Conservation (phyloP, 2,888 invertebrate genomes). For the Eilema depressum region DNA sequence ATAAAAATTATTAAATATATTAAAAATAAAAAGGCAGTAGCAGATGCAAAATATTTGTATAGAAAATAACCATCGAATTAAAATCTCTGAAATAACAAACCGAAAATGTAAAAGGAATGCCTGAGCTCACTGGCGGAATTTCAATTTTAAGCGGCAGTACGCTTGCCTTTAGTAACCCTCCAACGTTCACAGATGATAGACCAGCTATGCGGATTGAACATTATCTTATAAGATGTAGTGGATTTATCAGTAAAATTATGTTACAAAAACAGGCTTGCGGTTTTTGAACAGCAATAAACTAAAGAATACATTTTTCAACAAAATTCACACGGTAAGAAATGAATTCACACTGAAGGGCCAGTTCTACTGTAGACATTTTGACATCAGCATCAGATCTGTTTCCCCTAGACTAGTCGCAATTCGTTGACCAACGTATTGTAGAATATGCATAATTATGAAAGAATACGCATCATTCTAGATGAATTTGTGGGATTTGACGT, state of each 20-base stretch:
- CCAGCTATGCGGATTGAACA: conserved; percentile 19
- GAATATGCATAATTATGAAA: too few species aligned
- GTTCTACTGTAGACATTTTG: too few species aligned
- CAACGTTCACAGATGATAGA: conserved; percentile 28
- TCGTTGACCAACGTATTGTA: too few species aligned
- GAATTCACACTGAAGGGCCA: too few species aligned
- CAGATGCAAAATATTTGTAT: not conserved
- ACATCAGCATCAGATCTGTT: too few species aligned
- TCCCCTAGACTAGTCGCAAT: too few species aligned
- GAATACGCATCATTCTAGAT: too few species aligned
- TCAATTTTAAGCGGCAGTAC: conserved; percentile 25
- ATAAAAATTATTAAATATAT: not conserved
- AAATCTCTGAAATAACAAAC: conserved; percentile 24
- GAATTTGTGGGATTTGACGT: too few species aligned
- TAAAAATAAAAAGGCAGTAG: not conserved
- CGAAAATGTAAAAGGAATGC: conserved; percentile 28
- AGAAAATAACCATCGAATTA: conserved; percentile 23
- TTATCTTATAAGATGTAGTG: not conserved
- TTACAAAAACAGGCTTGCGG: too few species aligned
- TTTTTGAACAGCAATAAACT: not conserved
- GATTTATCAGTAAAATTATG: not conserved
- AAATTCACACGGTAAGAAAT: too few species aligned
- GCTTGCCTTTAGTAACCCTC: conserved; percentile 17
- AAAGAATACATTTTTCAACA: too few species aligned
- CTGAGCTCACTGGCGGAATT: conserved; percentile 26